Conservation (phyloP, 2,888 invertebrate genomes). For the Masnerella sp. region DNA sequence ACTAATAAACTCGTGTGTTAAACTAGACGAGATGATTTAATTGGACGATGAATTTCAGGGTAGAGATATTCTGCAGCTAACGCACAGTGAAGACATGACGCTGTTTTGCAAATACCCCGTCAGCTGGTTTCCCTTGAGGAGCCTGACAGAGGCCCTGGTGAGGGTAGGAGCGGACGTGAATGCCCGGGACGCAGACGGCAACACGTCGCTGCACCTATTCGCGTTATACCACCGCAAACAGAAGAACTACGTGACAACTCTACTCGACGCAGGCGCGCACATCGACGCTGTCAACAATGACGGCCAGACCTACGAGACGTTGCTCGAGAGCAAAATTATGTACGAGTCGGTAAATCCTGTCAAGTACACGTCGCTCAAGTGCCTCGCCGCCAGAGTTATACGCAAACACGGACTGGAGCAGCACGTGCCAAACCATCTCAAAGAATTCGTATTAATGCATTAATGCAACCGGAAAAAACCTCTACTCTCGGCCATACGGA, state of each 20-base stretch:
- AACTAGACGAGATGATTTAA: no score
- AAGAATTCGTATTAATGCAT: constrained; percentile 70
- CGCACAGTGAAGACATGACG: constrained; percentile 88
- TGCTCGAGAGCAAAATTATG: constrained; percentile 82
- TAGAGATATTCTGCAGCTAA: constrained; percentile 88
- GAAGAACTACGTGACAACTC: constrained; percentile 81
- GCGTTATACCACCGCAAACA: constrained; percentile 85
- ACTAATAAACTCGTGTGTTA: no score
- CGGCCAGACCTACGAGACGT: constrained; percentile 86
- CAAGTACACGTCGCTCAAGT: constrained; percentile 88
- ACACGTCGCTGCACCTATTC: constrained; percentile 92
- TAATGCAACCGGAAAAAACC: constrained; percentile 49
- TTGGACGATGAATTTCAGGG: constrained; percentile 80
- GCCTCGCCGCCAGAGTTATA: constrained; percentile 90
- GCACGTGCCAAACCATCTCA: constrained; percentile 69
- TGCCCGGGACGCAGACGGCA: constrained; percentile 88
- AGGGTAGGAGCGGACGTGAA: constrained; percentile 90
- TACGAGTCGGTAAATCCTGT: constrained; percentile 86
- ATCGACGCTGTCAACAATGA: constrained; percentile 88
- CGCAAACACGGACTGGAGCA: constrained; percentile 73
- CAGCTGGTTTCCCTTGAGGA: constrained; percentile 84
- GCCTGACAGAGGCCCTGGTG: constrained; percentile 86
- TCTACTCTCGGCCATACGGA: no score
- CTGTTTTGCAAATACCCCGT: constrained; percentile 84
- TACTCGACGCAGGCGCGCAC: constrained; percentile 91